Percentiles rank a stretch among this genome's conserved stretches.
Conservation (phyloP, 2,797 vertebrate species). For the Gymnothorax reevesii region DNA sequence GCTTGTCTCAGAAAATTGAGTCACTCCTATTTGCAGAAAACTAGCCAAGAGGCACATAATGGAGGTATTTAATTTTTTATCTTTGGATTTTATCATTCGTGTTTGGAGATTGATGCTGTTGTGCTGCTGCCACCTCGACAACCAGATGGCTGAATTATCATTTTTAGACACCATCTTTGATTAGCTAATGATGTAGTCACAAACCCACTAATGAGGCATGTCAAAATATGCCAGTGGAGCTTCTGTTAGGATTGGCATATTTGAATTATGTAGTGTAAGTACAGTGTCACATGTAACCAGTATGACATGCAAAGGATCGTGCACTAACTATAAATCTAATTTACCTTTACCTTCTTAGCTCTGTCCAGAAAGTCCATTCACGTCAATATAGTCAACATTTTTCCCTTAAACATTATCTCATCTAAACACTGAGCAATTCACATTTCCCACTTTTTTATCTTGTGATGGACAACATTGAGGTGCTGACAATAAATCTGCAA, state of each 20-base stretch:
- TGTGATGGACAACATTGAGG: not conserved
- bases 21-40: not conserved
- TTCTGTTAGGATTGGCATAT: not conserved
- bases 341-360: not conserved
- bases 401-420: not conserved
- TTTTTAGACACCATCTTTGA: conserved; percentile 26
- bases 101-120: not conserved
- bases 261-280: conserved; percentile 20
- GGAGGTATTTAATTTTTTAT: conserved; percentile 7
- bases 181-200: conserved; percentile 35
- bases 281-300: conserved; percentile 7
- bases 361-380: not conserved
- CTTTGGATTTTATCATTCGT: conserved; percentile 11
- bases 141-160: conserved; percentile 31
- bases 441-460: not conserved
- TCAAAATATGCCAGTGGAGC: conserved; percentile 20
- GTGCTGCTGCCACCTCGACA: conserved; percentile 15
- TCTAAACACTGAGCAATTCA: not conserved
- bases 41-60: not conserved
- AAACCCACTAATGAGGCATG: conserved; percentile 28
- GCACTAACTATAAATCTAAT: not conserved
- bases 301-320: not conserved
- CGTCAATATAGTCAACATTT: not conserved
- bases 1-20: conserved; percentile 1
- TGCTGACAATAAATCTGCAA: not conserved